Evolutionary conservation across 2,888 invertebrate species (phyloP), one percentile per base, ranked within the genome.

Genomic region (Diabrotica balteata): DNA sequence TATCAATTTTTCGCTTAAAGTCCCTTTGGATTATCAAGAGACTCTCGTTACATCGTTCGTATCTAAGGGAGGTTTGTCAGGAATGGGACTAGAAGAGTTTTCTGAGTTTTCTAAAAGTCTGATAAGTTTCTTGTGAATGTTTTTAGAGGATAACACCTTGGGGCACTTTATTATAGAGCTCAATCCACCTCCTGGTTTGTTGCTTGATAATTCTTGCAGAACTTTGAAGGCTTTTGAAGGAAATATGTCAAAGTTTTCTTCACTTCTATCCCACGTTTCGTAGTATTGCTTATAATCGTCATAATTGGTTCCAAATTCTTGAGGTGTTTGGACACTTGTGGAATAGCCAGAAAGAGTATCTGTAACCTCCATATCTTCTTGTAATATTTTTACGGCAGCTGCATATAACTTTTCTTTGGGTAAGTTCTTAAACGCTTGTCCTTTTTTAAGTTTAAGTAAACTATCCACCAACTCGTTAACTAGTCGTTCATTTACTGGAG

Each of bases 141-240:
- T 88, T 81, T 89, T 89, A 11, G 87, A 86, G 76, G 88, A 89
- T 69, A 88, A 83, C 53, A 90, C 87, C 64, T 89, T 84, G 0
- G 90, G 90, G 80, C 90, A 91, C 59, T 88, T 86, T 0, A 88
- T 89, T 42, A 87, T 85, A 75, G 88, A 84, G 8, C 86, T 84
- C 69, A 86, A 85, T 72, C 87, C 80, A 68, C 79, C 81, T 44
- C 81, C 81, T 4, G 80, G 75, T 73, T 78, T 80, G 75, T 85
- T 76, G 60, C 80, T 70, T 1, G 84, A 80, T 68, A 86, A 84
- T 57, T 88, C 87, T 75, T 87, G 87, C 45, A 88, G 78, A 0
- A 86, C 80, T 72, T 86, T 86, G 76, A 89, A 88, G 1, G 88
- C 86, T 75, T 87, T 86, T 0, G 89, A 89, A 4, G 89, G 88